These are phyloP conservation scores for Congeria kusceri DNA, from an alignment of 2,888 invertebrate species.

Conservation along the genomic window DNA sequence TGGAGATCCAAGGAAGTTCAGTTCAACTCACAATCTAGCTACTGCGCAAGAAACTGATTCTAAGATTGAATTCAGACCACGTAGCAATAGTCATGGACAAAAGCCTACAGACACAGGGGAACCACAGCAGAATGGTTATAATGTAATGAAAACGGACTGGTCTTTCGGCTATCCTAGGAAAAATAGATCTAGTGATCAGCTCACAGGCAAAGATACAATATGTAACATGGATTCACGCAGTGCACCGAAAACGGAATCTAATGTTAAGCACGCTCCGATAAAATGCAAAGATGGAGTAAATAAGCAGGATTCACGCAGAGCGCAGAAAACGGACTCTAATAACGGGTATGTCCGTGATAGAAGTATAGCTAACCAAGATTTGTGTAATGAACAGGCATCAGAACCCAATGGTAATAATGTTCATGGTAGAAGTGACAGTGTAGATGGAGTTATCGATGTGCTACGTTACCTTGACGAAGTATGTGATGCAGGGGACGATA, in stretches of 20 bases:
- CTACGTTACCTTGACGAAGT: background rate
- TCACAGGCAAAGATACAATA: background rate
- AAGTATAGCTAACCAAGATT: no score
- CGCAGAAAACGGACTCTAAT: no score
- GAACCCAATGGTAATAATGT: no score
- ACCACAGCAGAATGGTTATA: background rate
- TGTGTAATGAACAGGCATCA: no score
- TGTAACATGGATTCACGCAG: background rate
- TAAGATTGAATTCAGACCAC: background rate
- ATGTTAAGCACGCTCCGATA: background rate
- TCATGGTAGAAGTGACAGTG: background rate
- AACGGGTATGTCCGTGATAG: no score
- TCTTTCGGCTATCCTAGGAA: slow-evolving; percentile 60
- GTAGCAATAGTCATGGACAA: background rate
- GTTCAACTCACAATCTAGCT: no score
- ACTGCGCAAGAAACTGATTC: background rate
- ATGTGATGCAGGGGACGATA: background rate
- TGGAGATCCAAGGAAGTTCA: background rate
- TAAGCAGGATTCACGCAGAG: no score
- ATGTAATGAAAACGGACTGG: slow-evolving; percentile 29
- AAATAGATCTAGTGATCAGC: slow-evolving; percentile 7
- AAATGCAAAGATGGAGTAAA: no score
- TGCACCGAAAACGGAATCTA: background rate
- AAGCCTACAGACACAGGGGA: no score
- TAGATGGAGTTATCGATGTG: background rate